Percentiles rank a stretch among this genome's conserved stretches.
phyloP scores from a whole-genome alignment of 2,113 vertebrate genomes.

The Syrmaticus mikado region DNA sequence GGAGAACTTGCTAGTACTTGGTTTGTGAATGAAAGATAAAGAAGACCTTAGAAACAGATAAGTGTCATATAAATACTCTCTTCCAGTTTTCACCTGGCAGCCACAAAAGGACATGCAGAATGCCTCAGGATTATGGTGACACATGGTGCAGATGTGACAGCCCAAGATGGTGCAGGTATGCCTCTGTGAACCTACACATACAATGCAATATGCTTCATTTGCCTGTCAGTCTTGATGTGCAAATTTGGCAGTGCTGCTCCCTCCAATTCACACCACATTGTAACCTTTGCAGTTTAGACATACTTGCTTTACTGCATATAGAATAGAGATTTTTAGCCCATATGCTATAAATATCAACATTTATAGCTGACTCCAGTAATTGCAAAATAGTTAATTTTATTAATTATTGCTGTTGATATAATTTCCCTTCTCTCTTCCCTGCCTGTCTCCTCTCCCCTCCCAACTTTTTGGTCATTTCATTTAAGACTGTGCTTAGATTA shows the following conservation, averaged over 20 bases:
- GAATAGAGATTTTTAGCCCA: background rate
- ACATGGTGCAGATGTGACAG: slow-evolving; percentile 89
- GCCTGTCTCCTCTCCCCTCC: background rate
- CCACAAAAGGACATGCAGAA: slow-evolving; percentile 87
- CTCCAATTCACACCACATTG: accelerated
- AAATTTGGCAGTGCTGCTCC: background rate
- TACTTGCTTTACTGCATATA: background rate
- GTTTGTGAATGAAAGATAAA: background rate
- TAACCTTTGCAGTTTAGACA: background rate
- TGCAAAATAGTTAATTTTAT: background rate
- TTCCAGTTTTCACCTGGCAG: slow-evolving; percentile 92
- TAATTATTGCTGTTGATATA: background rate
- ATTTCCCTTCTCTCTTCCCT: background rate
- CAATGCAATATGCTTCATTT: background rate
- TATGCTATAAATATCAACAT: background rate
- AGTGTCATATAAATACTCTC: slow-evolving; percentile 25
- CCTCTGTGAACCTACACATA: background rate
- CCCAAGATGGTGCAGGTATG: slow-evolving; percentile 89
- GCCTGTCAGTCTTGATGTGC: background rate
- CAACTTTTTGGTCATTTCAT: background rate
- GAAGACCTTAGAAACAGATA: background rate
- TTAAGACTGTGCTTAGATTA: background rate
- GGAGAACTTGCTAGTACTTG: background rate
- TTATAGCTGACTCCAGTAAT: background rate
- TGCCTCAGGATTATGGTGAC: slow-evolving; percentile 90